Base-by-base conservation (phyloP, 2,113 vertebrate genomes). In the Solea solea region DNA sequence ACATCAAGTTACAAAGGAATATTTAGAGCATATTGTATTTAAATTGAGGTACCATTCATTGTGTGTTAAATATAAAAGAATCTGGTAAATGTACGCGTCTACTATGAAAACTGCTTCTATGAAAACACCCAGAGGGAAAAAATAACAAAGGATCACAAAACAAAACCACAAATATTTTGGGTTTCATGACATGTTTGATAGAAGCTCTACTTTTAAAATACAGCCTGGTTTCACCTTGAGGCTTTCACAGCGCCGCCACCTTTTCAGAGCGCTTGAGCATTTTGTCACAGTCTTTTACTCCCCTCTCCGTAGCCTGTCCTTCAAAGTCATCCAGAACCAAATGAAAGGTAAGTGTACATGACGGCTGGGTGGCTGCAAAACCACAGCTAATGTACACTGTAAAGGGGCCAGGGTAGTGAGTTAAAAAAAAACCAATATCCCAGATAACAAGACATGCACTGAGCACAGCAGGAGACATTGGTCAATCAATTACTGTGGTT, bases 271-370 rank as follows among this genome's bases (percentile, higher is more conserved):
- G 54, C 51, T 44, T 41, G 11, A 78, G n/a, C 12, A 2, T 55
- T 85, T 85, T 61, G 74, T 84, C 76, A 71, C 76, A 67, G 61
- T 42, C 3, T 0, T 34, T 50, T 10, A 51, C 7, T 5, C 8
- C 69, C 58, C 53, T 5, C 60, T 63, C 44, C 66, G 11, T 55
- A 53, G 64, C 51, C 64, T 53, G 66, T 68, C 72, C 85, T 86
- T 87, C 85, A 90, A 89, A 90, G 87, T 91, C 82, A 80, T 83
- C 83, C 83, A 74, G 78, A 90, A 83, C 89, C 58, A 81, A 87
- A 81, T 5, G 68, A 76, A 73, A 81, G 88, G 72, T 80, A 70
- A 81, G 78, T 49, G 59, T 65, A 82, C 71, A 67, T 46, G 64
- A 78, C 62, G 61, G 68, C 69, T 15, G 39, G 8, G 57, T 64